phyloP scores from a whole-genome alignment of 53 echinoderm and acorn worm genomes.

The Arbacia lixula region DNA sequence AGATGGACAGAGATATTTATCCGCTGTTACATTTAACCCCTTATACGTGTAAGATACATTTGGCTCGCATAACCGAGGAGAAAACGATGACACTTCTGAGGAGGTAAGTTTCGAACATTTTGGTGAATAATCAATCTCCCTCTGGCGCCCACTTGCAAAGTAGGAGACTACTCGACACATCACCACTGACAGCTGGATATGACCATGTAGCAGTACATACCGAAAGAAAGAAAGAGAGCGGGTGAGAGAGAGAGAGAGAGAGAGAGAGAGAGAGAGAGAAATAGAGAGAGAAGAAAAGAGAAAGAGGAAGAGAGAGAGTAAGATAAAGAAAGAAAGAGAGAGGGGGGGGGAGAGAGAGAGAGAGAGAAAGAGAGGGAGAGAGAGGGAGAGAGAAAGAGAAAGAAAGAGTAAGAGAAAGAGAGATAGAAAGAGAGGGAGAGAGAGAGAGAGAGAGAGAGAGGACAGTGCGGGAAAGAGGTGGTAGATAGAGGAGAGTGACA shows the following conservation, averaged over 20 bases:
- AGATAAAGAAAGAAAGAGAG: not conserved
- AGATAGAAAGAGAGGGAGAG: not conserved
- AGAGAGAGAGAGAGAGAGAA: not conserved
- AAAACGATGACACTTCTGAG: no score
- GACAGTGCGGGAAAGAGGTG: no score
- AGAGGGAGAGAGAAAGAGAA: not conserved
- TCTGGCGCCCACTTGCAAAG: conserved; percentile 20
- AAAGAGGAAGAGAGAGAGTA: not conserved
- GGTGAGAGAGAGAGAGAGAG: no score
- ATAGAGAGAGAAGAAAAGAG: not conserved
- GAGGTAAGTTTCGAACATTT: conserved; percentile 18
- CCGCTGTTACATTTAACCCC: no score
- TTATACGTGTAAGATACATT: no score
- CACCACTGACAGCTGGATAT: no score
- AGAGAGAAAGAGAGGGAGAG: not conserved
- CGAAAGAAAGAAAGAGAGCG: no score
- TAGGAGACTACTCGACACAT: no score
- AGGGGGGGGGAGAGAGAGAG: not conserved
- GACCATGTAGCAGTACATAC: no score
- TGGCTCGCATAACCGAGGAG: no score
- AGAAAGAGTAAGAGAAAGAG: not conserved
- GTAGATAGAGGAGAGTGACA: not conserved
- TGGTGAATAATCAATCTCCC: conserved; percentile 36
- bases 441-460: not conserved
- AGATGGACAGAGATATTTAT: no score